These are phyloP conservation scores for Mesocricetus auratus DNA, from an alignment of 2,113 vertebrate genomes.

Conservation along the genomic window DNA sequence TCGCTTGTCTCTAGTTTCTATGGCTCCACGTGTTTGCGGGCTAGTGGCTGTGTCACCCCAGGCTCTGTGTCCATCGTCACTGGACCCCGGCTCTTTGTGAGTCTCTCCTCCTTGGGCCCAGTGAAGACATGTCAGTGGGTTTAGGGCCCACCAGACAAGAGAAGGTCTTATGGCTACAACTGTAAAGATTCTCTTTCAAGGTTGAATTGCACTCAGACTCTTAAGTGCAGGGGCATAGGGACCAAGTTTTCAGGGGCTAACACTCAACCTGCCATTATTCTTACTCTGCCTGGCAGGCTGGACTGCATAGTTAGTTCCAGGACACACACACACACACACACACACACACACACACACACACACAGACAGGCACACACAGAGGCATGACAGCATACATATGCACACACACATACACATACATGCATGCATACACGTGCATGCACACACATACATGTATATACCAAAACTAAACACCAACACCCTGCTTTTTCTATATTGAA, in stretches of 20 bases:
- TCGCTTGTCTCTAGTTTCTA: neutral
- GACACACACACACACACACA: fast-evolving
- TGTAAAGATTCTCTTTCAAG: neutral
- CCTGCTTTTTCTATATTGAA: neutral
- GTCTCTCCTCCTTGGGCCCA: neutral
- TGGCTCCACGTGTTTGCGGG: neutral
- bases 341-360: fast-evolving
- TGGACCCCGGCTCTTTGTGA: neutral
- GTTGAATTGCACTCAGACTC: neutral
- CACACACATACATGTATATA: fast-evolving
- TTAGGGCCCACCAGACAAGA: neutral
- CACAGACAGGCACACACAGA: neutral
- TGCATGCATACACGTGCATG: neutral
- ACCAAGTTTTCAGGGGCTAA: neutral
- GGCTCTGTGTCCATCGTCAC: fast-evolving
- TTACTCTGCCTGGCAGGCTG: neutral
- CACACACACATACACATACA: neutral
- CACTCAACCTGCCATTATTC: neutral
- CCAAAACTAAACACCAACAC: neutral
- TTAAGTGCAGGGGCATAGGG: neutral
- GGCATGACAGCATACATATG: no score
- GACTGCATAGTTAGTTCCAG: neutral
- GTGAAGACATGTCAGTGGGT: neutral
- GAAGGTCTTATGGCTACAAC: neutral
- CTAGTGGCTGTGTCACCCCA: fast-evolving